A percentile compares a stretch with the other conserved stretches of the same genome.
phyloP scores from a whole-genome alignment of 2,113 vertebrate genomes.

The Leuciscus idus region DNA sequence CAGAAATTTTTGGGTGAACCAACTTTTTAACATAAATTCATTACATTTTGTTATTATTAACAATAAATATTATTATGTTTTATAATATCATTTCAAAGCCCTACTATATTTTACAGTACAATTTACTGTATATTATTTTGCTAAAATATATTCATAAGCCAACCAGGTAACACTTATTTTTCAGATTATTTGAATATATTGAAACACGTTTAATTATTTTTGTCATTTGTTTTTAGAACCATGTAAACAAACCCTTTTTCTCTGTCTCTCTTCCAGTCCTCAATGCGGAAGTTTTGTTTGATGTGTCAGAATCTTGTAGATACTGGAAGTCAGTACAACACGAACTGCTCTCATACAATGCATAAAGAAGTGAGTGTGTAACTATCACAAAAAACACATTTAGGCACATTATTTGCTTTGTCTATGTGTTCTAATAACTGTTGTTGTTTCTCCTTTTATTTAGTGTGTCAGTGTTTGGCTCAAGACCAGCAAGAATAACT shows the following conservation, averaged over 20 bases:
- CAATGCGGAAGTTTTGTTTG: slow-evolving; percentile 82
- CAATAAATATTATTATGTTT: neutral
- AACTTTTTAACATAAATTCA: neutral
- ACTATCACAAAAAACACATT: neutral
- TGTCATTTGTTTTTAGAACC: neutral
- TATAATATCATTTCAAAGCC: neutral
- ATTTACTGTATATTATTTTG: neutral
- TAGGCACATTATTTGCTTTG: neutral
- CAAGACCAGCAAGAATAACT: slow-evolving; percentile 82
- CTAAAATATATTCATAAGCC: neutral
- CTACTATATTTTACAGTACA: neutral
- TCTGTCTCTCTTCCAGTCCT: slow-evolving; percentile 16
- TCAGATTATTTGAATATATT: neutral
- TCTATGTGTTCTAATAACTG: neutral
- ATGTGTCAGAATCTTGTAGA: slow-evolving; percentile 91
- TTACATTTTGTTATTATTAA: too few relatives aligned
- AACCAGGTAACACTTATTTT: neutral
- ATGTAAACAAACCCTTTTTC: neutral
- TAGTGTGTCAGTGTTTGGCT: slow-evolving; percentile 89
- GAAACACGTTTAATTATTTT: neutral
- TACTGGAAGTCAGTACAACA: slow-evolving; percentile 80
- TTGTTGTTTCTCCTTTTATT: slow-evolving; percentile 30
- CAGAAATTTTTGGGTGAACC: too few relatives aligned
- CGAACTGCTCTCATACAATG: slow-evolving; percentile 84
- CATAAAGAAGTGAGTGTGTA: slow-evolving; percentile 83